Percentiles rank a stretch among this genome's conserved stretches.
Conservation (phyloP, 1,140 invertebrate genomes). For the Mamestra configurata region DNA sequence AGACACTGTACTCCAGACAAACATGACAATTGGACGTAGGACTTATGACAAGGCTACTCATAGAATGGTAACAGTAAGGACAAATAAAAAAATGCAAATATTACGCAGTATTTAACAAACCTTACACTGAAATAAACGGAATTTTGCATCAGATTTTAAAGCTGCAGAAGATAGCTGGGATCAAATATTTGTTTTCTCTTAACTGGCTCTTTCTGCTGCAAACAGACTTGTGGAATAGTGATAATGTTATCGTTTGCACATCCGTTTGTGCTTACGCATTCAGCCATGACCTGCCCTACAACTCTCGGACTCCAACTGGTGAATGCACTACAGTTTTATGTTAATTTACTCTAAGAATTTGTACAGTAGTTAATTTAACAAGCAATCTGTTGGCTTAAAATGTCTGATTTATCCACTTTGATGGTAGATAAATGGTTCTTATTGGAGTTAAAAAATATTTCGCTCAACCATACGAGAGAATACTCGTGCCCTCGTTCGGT, state of each 20-base stretch:
- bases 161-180: conserved; percentile 47
- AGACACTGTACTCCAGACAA: conserved; percentile 66
- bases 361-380: background rate
- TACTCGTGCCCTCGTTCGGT: background rate
- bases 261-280: conserved; percentile 83
- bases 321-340: conserved; percentile 66
- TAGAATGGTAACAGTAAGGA: conserved; percentile 5
- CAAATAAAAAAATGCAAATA: conserved; percentile 6
- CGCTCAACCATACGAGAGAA: background rate
- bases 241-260: conserved; percentile 83
- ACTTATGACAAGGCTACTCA: conserved; percentile 42
- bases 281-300: conserved; percentile 86
- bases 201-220: conserved; percentile 53
- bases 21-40: conserved; percentile 51
- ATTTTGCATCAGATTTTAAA: background rate
- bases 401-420: background rate
- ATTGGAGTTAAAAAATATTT: background rate
- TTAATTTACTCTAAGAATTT: conserved; percentile 46
- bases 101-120: background rate
- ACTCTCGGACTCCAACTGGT: conserved; percentile 71
- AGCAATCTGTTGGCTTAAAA: background rate
- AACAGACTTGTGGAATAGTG: conserved; percentile 68
- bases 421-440: background rate
- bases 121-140: background rate
- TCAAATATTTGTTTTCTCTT: conserved; percentile 54